phyloP scores from a whole-genome alignment of 2,888 invertebrate genomes.

The Spilosoma lubricipeda region DNA sequence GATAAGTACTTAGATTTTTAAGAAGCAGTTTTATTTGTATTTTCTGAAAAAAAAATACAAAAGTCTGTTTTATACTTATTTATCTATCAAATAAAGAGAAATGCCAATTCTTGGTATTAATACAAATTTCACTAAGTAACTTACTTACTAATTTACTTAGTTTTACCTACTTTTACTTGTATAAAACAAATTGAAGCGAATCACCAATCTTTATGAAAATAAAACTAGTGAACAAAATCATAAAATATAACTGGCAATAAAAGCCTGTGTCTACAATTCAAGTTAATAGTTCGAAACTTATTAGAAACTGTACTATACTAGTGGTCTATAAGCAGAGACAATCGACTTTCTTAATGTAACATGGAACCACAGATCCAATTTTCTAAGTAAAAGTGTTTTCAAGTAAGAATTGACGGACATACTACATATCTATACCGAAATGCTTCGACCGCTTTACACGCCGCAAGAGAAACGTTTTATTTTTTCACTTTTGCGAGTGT shows the following conservation, averaged over 20 bases:
- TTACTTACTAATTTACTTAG: too few species aligned
- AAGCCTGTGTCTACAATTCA: conserved; percentile 22
- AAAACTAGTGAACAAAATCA: conserved; percentile 29
- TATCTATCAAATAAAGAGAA: too few species aligned
- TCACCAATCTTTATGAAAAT: conserved; percentile 4
- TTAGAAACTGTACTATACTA: not conserved
- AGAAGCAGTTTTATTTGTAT: too few species aligned
- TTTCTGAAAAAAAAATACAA: too few species aligned
- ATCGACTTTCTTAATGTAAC: conserved; percentile 19
- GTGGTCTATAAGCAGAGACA: not conserved
- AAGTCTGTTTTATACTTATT: too few species aligned
- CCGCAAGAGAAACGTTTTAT: conserved; percentile 59
- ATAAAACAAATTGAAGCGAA: not conserved
- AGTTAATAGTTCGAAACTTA: conserved; percentile 18
- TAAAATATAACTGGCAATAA: conserved; percentile 27
- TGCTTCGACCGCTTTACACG: conserved; percentile 41
- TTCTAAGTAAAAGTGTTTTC: conserved; percentile 46
- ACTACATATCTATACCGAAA: conserved; percentile 28
- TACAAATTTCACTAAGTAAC: not conserved
- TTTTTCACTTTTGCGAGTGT: conserved; percentile 61
- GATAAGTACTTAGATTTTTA: too few species aligned
- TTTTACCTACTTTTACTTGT: not conserved
- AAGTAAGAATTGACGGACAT: conserved; percentile 26
- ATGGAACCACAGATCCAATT: conserved; percentile 44
- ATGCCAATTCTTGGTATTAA: too few species aligned